phyloP scores from a whole-genome alignment of 2,888 invertebrate genomes.

The Salpingus planirostris region DNA sequence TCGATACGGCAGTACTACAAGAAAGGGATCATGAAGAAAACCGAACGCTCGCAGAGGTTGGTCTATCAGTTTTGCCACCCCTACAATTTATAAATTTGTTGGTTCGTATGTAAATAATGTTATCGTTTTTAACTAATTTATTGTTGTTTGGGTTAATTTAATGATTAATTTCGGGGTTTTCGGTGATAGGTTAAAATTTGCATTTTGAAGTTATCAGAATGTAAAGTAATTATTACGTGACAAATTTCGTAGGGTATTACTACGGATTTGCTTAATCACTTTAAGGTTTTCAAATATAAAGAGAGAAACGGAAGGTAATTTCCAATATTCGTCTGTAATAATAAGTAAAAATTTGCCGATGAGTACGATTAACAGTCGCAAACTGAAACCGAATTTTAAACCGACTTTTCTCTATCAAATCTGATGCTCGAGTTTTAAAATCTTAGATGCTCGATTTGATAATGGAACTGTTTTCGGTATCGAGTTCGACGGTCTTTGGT shows the following conservation, averaged over 20 bases:
- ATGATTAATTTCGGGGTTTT: conserved; percentile 14
- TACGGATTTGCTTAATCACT: conserved; percentile 20
- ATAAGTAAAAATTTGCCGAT: conserved; percentile 40
- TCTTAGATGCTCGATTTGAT: conserved; percentile 31
- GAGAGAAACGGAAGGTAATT: conserved; percentile 45
- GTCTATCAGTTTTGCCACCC: conserved; percentile 99
- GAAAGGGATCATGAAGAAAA: conserved; percentile 99
- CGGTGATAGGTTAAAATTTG: conserved; percentile 21
- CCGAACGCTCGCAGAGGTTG: conserved; percentile 92
- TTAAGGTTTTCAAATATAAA: conserved; percentile 13
- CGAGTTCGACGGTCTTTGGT: too few species aligned
- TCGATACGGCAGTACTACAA: conserved; percentile 99
- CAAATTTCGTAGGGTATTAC: conserved; percentile 36
- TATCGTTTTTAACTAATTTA: too few species aligned
- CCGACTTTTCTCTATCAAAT: too few species aligned
- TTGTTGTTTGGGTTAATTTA: too few species aligned
- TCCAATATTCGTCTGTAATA: conserved; percentile 37
- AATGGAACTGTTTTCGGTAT: too few species aligned
- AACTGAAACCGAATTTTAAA: too few species aligned
- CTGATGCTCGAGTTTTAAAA: conserved; percentile 26
- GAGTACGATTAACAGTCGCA: conserved; percentile 25
- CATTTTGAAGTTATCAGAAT: conserved; percentile 38
- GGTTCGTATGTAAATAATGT: too few species aligned
- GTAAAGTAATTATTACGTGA: conserved; percentile 11
- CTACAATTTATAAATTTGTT: conserved; percentile 77